Percentiles rank a stretch among this genome's conserved stretches.
These are phyloP conservation scores for Danaus chrysippus DNA, from an alignment of 2,888 invertebrate species.

Conservation along the genomic window DNA sequence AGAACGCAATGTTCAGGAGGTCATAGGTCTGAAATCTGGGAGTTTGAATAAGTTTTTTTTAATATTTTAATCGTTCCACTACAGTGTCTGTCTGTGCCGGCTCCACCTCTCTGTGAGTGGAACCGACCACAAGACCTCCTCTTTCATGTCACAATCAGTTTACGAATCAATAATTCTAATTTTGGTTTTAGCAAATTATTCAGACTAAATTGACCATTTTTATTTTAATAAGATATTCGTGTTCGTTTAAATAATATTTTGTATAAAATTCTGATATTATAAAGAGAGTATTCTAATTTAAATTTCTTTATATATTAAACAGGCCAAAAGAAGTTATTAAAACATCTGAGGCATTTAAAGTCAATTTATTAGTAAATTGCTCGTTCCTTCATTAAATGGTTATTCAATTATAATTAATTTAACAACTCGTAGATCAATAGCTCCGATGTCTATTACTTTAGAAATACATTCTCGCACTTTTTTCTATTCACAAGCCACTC, in stretches of 20 bases:
- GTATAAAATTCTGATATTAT: too few species aligned
- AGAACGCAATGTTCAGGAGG: too few species aligned
- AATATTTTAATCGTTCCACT: neutral
- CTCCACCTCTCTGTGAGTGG: neutral
- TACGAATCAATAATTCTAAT: constrained; percentile 28
- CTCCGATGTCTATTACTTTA: constrained; percentile 1
- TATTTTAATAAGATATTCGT: too few species aligned
- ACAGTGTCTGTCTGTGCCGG: neutral
- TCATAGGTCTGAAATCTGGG: too few species aligned
- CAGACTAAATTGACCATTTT: neutral
- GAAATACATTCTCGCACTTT: neutral
- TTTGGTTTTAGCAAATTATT: constrained; percentile 5
- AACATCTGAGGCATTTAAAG: neutral
- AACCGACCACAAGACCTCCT: constrained; percentile 17
- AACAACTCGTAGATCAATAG: neutral
- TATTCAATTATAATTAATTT: constrained; percentile 6
- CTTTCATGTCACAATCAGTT: constrained; percentile 22
- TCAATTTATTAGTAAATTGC: neutral
- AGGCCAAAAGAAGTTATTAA: too few species aligned
- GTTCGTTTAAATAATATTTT: too few species aligned
- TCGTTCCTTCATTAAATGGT: neutral
- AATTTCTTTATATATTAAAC: too few species aligned
- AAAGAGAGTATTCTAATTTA: too few species aligned
- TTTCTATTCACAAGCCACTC: constrained; percentile 2
- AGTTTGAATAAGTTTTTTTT: neutral